phyloP scores from a whole-genome alignment of 2,113 vertebrate genomes.

The Bubo bubo region DNA sequence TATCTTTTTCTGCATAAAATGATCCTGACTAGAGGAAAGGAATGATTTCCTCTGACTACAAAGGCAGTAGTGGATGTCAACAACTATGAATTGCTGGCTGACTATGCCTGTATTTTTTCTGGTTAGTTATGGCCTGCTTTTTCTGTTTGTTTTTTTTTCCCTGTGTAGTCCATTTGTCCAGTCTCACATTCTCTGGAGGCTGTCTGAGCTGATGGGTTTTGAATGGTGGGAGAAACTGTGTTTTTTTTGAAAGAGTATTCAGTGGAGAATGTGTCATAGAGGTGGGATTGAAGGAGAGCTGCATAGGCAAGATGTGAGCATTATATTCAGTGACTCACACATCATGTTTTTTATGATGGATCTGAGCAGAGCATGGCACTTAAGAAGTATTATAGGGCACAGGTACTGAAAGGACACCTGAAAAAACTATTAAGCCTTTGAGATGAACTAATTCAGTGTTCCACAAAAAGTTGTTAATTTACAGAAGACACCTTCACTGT shows the following conservation, averaged over 20 bases:
- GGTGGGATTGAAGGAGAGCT: neutral
- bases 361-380: neutral
- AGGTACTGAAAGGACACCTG: neutral
- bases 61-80: neutral
- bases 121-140: neutral
- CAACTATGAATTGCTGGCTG: neutral
- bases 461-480: neutral
- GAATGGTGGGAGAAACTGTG: neutral
- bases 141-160: neutral
- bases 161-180: neutral
- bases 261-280: neutral
- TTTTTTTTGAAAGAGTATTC: neutral
- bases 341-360: neutral
- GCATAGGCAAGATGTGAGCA: accelerated
- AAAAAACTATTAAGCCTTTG: neutral
- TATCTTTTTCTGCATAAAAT: neutral
- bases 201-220: neutral
- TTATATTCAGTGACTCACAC: accelerated
- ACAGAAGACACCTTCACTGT: neutral
- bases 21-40: neutral
- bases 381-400: neutral
- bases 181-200: too few species aligned
- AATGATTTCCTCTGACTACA: neutral
- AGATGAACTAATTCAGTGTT: neutral
- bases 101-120: neutral